Evolutionary conservation across 1,140 invertebrate species (phyloP).

Genomic region (Globodera rostochiensis): DNA sequence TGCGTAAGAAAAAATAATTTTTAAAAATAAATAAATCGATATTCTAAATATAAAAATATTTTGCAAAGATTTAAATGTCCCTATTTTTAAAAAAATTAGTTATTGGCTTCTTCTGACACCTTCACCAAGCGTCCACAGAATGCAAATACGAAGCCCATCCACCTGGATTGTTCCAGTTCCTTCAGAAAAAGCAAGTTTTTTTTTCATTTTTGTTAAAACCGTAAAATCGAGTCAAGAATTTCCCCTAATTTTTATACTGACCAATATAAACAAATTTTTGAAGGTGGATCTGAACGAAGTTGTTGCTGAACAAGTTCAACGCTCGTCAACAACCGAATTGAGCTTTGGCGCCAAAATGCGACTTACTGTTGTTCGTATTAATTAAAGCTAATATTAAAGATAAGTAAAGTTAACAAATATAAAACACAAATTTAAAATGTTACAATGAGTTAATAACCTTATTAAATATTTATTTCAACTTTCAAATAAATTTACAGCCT

Average conservation of each 20-base stretch:
- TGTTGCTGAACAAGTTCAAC: constrained; percentile 9
- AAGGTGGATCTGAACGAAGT: background rate
- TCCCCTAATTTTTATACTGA: no score
- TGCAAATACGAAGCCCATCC: constrained; percentile 22
- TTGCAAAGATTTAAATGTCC: background rate
- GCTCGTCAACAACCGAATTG: constrained; percentile 12
- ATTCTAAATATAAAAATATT: background rate
- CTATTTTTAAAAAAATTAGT: constrained; percentile 26
- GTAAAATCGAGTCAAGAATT: no score
- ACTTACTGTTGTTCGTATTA: constrained; percentile 17
- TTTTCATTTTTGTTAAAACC: no score
- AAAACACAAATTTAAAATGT: no score
- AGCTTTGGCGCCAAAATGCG: constrained; percentile 19
- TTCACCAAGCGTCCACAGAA: constrained; percentile 32
- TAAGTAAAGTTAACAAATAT: no score
- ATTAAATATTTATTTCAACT: no score
- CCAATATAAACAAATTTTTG: no score
- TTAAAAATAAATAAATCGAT: background rate
- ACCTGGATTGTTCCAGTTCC: constrained; percentile 48
- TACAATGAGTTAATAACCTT: no score
- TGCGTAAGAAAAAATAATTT: constrained; percentile 45
- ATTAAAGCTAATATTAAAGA: background rate
- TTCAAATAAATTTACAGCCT: constrained; percentile 46
- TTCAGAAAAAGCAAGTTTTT: constrained; percentile 8
- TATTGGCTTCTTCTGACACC: constrained; percentile 46